Evolutionary conservation across 2,113 vertebrate genomes (phyloP), one percentile per base, ranked within the genome.

Genomic region (Xiphorhynchus elegans): DNA sequence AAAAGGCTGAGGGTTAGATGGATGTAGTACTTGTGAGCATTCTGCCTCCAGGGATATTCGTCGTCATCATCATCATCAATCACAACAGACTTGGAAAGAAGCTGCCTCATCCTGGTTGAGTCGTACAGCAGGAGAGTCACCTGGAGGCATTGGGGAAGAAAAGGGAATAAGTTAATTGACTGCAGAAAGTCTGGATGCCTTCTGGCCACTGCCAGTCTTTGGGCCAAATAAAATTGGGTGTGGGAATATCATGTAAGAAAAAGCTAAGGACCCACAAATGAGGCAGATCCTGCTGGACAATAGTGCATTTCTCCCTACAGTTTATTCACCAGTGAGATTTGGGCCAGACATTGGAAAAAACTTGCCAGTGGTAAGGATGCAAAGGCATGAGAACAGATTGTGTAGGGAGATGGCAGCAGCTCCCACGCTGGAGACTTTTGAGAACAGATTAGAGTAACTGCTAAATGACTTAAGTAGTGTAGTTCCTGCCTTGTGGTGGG

Each of bases 61-160:
- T 98, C 97, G 0, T 97, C 95, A 0, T 98, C 98, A 1, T 98
- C 97, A 0, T 97, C 96, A 29, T 96, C 97, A 4, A 97, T 97
- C 95, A 98, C 89, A n/a, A 97, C 67, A 4, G 98, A 98, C 91
- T 98, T 98, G 95, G 98, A 97, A 79, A 97, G 97, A 53, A 98
- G 97, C 39, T 92, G 92, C 88, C 97, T 95, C 97, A 97, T 98
- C 90, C 90, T 96, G 56, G 96, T 97, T n/a, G 97, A 97, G 92
- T 97, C 97, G 3, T 97, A 97, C 7, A 98, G 96, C 53, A 97
- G 94, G 33, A 98, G 95, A 28, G 96, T 97, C 60, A 97, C 97
- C 98, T 98, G 87, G 66, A 55, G 11, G 15, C 15, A 37, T 91
- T 44, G 39, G 4, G n/a, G 53, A 39, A 73, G 55, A 85, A 84